A percentile compares a stretch with the other conserved stretches of the same genome.
phyloP scores from a whole-genome alignment of 2,113 vertebrate genomes.

The Esox niger region DNA sequence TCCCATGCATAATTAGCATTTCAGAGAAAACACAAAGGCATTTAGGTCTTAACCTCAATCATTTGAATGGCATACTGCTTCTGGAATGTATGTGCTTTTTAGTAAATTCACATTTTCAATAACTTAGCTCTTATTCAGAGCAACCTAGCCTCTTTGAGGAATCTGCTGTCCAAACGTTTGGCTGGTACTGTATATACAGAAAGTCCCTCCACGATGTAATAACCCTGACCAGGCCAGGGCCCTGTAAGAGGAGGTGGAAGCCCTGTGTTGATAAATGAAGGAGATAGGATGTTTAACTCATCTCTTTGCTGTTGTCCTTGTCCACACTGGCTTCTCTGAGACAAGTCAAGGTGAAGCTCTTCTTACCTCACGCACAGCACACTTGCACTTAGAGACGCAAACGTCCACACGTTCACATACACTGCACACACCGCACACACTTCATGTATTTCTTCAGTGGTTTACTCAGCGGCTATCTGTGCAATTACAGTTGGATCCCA shows the following conservation, averaged over 20 bases:
- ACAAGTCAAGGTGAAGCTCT: conserved; percentile 24
- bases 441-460: conserved; percentile 52
- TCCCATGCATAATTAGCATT: no score
- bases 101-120: no score
- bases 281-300: not conserved
- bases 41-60: no score
- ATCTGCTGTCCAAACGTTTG: no score
- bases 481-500: conserved; percentile 67
- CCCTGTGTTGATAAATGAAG: not conserved
- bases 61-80: no score
- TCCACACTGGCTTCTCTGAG: conserved; percentile 10
- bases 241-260: not conserved
- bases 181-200: no score
- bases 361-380: not conserved
- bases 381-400: not conserved
- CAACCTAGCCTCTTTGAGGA: no score
- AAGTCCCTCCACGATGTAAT: not conserved
- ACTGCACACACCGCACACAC: conserved; percentile 18
- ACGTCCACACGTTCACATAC: no score
- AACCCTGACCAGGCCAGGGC: not conserved
- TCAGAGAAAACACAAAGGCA: no score
- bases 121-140: no score
- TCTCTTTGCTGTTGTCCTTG: not conserved
- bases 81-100: no score
- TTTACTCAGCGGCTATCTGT: conserved; percentile 62